Evolutionary conservation across 2,888 invertebrate genomes (phyloP).

Genomic region (Oasisia sp.): DNA sequence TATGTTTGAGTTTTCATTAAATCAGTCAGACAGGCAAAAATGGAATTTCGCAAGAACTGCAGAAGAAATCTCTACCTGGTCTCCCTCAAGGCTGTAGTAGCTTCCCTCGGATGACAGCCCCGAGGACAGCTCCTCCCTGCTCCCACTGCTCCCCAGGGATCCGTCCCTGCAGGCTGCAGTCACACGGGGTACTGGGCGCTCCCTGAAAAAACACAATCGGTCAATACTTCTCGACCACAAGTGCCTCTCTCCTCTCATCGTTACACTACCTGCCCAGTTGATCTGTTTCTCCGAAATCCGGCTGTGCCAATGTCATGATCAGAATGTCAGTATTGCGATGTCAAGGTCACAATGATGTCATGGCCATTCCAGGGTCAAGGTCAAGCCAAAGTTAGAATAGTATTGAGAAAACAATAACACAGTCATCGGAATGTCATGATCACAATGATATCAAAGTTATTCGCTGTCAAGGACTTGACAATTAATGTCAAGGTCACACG

Average conservation of each 20-base stretch:
- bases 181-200: not conserved
- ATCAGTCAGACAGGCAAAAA: not conserved
- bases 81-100: not conserved
- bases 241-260: not conserved
- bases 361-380: not conserved
- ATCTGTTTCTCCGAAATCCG: too few relatives aligned
- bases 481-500: too few relatives aligned
- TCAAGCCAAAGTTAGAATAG: not conserved
- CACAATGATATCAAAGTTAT: too few relatives aligned
- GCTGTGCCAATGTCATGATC: not conserved
- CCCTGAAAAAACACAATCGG: not conserved
- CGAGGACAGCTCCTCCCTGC: not conserved
- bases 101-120: slow-evolving; percentile 1
- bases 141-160: not conserved
- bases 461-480: too few relatives aligned
- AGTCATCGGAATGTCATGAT: too few relatives aligned
- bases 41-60: not conserved
- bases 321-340: not conserved
- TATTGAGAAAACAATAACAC: too few relatives aligned
- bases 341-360: not conserved
- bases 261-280: not conserved
- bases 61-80: not conserved
- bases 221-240: not conserved
- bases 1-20: not conserved
- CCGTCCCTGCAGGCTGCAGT: not conserved